Evolutionary conservation across 2,113 vertebrate genomes (phyloP).

Genomic region (Taxidea taxus): DNA sequence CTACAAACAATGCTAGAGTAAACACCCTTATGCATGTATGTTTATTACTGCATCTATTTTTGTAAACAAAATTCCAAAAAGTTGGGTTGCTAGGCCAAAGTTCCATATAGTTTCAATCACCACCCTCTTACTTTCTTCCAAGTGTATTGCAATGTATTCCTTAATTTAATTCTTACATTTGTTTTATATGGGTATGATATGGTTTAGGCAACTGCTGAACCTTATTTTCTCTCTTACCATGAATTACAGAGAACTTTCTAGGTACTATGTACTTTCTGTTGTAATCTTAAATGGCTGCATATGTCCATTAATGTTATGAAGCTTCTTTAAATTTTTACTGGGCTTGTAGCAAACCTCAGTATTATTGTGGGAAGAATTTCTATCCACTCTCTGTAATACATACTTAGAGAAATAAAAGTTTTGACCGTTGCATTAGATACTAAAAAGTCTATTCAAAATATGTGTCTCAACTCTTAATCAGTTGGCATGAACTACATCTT

Average conservation of each 20-base stretch:
- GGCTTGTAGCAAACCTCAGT: background rate
- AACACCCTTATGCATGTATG: background rate
- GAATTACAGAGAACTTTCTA: constrained; percentile 2
- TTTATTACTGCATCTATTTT: background rate
- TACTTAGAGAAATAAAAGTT: background rate
- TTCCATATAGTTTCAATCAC: background rate
- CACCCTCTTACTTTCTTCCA: background rate
- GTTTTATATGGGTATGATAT: background rate
- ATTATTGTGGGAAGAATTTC: background rate
- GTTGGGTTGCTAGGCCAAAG: background rate
- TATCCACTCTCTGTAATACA: background rate
- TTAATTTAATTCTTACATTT: background rate
- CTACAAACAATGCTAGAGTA: background rate
- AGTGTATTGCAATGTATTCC: background rate
- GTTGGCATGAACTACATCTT: background rate
- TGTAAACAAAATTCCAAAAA: background rate
- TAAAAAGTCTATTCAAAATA: background rate
- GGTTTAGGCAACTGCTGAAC: background rate
- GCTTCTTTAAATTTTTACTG: background rate
- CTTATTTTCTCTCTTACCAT: background rate
- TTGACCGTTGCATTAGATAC: background rate
- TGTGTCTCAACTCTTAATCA: background rate
- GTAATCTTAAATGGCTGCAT: background rate
- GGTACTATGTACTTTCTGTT: background rate
- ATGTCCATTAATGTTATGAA: background rate